Conservation (phyloP, 2,797 vertebrate genomes). For the Brachyalestes nurse region DNA sequence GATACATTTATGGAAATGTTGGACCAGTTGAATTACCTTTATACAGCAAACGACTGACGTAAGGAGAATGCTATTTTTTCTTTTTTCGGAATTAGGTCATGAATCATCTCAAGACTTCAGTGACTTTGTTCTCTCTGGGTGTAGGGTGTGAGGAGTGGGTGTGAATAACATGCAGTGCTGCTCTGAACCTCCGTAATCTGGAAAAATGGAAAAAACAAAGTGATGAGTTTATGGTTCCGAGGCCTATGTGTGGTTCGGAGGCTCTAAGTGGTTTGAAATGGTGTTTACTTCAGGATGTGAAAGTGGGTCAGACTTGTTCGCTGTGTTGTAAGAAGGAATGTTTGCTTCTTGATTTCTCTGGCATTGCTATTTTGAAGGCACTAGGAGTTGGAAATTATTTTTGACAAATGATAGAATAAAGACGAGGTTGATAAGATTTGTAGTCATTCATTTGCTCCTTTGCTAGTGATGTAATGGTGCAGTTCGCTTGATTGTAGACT, state of each 20-base stretch:
- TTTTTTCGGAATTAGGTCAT: constrained; percentile 31
- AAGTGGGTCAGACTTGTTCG: not conserved
- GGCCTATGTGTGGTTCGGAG: not conserved
- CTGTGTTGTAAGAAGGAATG: not conserved
- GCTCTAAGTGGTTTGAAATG: not conserved
- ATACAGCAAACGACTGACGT: constrained; percentile 16
- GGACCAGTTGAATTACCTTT: constrained; percentile 21
- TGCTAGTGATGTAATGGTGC: not conserved
- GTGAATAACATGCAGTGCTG: not conserved
- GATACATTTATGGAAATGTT: not conserved
- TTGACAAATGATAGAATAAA: constrained; percentile 15
- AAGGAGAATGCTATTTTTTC: constrained; percentile 27
- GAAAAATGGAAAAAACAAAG: not conserved
- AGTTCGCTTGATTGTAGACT: not conserved
- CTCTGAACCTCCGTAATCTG: not conserved
- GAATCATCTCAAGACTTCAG: constrained; percentile 31
- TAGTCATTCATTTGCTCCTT: not conserved
- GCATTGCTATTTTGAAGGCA: not conserved
- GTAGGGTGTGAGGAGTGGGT: constrained; percentile 1
- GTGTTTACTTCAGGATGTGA: not conserved
- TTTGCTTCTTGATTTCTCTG: not conserved
- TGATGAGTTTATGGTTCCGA: constrained; percentile 3
- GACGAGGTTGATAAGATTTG: not conserved
- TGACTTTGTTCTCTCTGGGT: constrained; percentile 9
- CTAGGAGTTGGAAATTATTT: not conserved